Evolutionary conservation across 1,140 invertebrate species (phyloP).

Genomic region (Drosophila pachea): DNA sequence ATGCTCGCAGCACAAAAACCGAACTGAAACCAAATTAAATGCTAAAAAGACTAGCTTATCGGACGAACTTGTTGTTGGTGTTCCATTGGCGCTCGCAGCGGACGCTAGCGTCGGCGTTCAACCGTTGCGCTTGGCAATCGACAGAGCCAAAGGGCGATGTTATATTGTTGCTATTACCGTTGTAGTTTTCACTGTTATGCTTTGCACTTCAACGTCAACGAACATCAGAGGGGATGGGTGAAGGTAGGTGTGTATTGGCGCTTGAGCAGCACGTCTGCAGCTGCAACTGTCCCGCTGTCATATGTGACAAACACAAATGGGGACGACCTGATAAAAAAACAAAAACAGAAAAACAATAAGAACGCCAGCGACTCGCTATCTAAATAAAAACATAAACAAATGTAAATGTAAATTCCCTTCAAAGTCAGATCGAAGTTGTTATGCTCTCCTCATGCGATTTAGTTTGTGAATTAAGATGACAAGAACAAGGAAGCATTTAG

Average conservation of each 20-base stretch:
- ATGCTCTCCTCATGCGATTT: slow-evolving; percentile 10
- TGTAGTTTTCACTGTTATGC: slow-evolving; percentile 22
- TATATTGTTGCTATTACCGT: slow-evolving; percentile 7
- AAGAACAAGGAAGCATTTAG: neutral
- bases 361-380: slow-evolving; percentile 2
- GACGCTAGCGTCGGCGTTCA: slow-evolving; percentile 26
- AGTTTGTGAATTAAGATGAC: no score
- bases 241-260: neutral
- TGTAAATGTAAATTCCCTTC: neutral
- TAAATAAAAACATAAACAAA: slow-evolving; percentile 20
- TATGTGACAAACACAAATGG: slow-evolving; percentile 40
- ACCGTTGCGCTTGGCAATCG: slow-evolving; percentile 28
- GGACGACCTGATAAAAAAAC: slow-evolving; percentile 46
- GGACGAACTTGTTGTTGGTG: slow-evolving; percentile 34
- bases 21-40: slow-evolving; percentile 56
- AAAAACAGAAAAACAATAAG: slow-evolving; percentile 5
- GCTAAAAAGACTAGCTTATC: slow-evolving; percentile 49
- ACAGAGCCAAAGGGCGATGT: slow-evolving; percentile 28
- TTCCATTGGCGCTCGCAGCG: slow-evolving; percentile 9
- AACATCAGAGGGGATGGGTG: neutral
- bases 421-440: neutral
- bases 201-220: slow-evolving; percentile 7
- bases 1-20: slow-evolving; percentile 48
- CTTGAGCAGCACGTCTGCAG: slow-evolving; percentile 18
- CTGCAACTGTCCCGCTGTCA: slow-evolving; percentile 44